A percentile compares a stretch with the other conserved stretches of the same genome.
phyloP scores from a whole-genome alignment of 2,113 vertebrate genomes.

The Lasiurus cinereus region DNA sequence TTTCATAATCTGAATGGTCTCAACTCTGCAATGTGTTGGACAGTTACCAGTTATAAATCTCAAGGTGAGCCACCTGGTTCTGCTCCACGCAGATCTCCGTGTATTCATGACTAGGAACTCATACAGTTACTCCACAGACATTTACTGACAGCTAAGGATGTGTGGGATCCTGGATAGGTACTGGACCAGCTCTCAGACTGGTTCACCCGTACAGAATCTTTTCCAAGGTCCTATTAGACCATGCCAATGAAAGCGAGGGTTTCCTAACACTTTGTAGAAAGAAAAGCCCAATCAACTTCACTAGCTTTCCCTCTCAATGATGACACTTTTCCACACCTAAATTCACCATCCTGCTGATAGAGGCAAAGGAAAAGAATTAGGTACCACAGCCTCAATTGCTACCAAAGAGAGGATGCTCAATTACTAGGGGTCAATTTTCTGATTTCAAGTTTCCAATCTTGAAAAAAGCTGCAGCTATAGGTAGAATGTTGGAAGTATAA shows the following conservation, averaged over 20 bases:
- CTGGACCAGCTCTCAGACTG: not conserved
- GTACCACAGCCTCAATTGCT: not conserved
- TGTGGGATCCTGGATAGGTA: not conserved
- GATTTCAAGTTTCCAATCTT: not conserved
- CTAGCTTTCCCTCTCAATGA: not conserved
- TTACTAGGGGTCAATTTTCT: not conserved
- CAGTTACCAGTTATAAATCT: not conserved
- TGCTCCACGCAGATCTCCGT: not conserved
- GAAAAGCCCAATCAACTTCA: not conserved
- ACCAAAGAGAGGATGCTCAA: not conserved
- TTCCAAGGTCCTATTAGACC: conserved; percentile 14
- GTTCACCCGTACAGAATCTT: not conserved
- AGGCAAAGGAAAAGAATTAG: not conserved
- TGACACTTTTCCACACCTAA: not conserved
- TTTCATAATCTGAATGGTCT: not conserved
- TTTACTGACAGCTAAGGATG: not conserved
- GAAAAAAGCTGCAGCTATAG: not conserved
- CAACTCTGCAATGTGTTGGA: not conserved
- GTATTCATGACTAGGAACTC: not conserved
- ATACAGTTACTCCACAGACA: conserved; percentile 16
- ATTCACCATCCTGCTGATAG: not conserved
- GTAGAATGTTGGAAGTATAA: not conserved
- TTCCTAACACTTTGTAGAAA: not conserved
- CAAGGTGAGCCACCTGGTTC: not conserved
- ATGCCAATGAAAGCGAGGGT: not conserved